Base-by-base conservation (phyloP, 2,888 invertebrate species). In the Ceraclea dissimilis region DNA sequence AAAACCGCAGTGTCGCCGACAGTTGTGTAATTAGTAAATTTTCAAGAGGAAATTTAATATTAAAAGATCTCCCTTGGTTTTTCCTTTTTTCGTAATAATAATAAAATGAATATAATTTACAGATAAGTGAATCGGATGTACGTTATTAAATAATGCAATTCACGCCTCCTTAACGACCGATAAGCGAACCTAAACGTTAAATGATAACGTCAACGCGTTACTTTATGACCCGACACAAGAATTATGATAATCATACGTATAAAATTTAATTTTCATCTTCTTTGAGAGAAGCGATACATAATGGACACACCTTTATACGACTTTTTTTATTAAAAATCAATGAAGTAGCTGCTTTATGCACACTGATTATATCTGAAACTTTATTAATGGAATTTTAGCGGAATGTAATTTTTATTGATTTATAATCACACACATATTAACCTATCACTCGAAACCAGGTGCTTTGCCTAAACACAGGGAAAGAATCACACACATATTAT, bases 131-230 rank as follows among this genome's bases (percentile, higher is more conserved):
- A 17, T 49, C 22, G 52, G 21, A 26, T 39, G 52, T 20, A 34
- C 22, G 46, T 52, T 52, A 57, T 57, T 57, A 57, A 57, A 57
- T 57, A 21, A 49, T 34, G 52, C 52, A 49, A 49, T 57, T 48
- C 57, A 57, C 43, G 48, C 39, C 33, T 39, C 52, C 49, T 51
- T 53, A 49, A 57, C 26, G 33, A 20, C 49, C 19, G 53, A 53
- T 53, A 57, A 53, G 53, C 44, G 49, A 53, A 53, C 39, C 48
- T 44, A 49, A 49, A 52, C 39, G 26, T 46, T 26, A 52, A 17
- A 31, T 43, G 57, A 57, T 57, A 53, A 49, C 39, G 57, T 57
- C 57, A 49, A 48, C 57, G 46, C 49, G 34, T 56, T 52, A 56
- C 17, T 43, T 43, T 43, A 43, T 16, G 17, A 43, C n/a, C 43